Conservation (phyloP, 92 coral and sea anemone species). For the Bergia sp. region DNA sequence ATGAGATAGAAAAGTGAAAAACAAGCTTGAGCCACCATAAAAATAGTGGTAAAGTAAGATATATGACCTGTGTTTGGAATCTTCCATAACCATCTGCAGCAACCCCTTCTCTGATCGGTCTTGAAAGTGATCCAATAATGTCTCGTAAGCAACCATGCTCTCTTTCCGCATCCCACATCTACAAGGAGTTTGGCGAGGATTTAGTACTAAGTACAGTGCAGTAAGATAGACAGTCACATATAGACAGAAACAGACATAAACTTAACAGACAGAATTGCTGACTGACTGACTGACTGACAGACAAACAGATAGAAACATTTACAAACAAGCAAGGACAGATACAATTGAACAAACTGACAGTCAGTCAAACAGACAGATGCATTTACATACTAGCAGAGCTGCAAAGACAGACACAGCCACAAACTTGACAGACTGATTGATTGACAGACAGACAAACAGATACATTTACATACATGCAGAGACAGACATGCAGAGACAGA, state of each 20-base stretch:
- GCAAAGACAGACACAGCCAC: neutral
- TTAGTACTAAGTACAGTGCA: no score
- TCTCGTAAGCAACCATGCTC: constrained; percentile 65
- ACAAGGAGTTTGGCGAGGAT: neutral
- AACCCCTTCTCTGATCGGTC: constrained; percentile 83
- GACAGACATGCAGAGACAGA: no score
- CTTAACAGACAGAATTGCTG: neutral
- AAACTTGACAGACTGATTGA: neutral
- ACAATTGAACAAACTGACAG: neutral
- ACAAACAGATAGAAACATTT: neutral
- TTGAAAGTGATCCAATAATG: constrained; percentile 62
- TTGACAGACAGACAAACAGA: neutral
- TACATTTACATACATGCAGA: neutral
- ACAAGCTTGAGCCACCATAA: neutral
- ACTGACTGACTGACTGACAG: neutral
- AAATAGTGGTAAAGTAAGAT: no score
- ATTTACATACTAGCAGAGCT: no score
- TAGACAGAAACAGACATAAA: neutral
- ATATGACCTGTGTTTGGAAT: constrained; percentile 74
- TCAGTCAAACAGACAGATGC: neutral
- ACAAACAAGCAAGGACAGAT: neutral
- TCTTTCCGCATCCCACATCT: constrained; percentile 78
- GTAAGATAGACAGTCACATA: neutral
- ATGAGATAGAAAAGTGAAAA: neutral
- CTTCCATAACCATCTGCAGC: constrained; percentile 68